Conservation (phyloP, 2,113 vertebrate genomes). For the Alaudala cheleensis region DNA sequence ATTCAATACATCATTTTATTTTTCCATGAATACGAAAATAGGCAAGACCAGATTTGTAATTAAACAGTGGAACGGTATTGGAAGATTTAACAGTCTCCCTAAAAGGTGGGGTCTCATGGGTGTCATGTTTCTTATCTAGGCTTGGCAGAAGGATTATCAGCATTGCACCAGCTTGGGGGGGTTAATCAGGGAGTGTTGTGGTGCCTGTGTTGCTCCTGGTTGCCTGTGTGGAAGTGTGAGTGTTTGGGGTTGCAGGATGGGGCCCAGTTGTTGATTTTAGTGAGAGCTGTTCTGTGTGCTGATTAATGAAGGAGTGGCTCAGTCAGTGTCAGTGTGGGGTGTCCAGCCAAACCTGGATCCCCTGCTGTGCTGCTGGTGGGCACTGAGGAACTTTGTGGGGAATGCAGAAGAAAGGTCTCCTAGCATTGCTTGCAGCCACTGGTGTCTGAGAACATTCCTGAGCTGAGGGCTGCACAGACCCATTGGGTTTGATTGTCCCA, state of each 20-base stretch:
- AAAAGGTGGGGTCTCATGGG: fast-evolving
- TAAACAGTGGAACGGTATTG: not conserved
- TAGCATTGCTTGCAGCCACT: not conserved
- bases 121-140: not conserved
- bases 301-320: not conserved
- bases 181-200: not conserved
- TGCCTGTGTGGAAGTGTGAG: not conserved
- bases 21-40: not conserved
- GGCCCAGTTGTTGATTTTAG: not conserved
- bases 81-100: not conserved
- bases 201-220: not conserved
- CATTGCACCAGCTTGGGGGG: fast-evolving
- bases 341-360: not conserved
- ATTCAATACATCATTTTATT: not conserved
- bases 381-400: not conserved
- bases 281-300: not conserved
- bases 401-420: not conserved
- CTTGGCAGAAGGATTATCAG: not conserved
- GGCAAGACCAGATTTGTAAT: not conserved
- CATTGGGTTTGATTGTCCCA: not conserved
- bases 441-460: not conserved
- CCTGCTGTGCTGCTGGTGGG: not conserved
- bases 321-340: not conserved
- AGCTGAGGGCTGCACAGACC: not conserved
- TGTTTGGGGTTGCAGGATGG: not conserved